A percentile compares a stretch with the other conserved stretches of the same genome.
These are phyloP conservation scores for Dryobota labecula DNA, from an alignment of 2,888 invertebrate species.

Conservation along the genomic window DNA sequence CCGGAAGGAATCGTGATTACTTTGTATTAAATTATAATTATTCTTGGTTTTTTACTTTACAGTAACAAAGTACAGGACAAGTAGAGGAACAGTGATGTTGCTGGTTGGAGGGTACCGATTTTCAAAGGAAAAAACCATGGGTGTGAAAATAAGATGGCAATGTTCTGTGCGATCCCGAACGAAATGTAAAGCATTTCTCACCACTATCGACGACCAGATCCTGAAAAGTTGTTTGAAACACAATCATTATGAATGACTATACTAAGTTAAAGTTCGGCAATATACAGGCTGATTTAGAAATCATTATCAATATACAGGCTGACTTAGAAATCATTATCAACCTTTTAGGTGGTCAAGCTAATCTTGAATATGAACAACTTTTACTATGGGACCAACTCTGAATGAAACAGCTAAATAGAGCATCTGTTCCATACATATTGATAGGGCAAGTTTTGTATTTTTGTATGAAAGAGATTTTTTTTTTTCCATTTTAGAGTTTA, in stretches of 20 bases:
- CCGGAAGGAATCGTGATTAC: neutral
- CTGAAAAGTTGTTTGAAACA: slow-evolving; percentile 57
- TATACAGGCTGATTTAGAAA: slow-evolving; percentile 5
- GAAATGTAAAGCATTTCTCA: slow-evolving; percentile 61
- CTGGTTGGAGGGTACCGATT: slow-evolving; percentile 63
- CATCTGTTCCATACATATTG: too few relatives aligned
- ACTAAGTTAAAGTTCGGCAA: too few relatives aligned
- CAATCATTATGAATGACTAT: slow-evolving; percentile 49
- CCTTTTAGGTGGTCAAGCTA: too few relatives aligned
- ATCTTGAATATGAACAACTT: neutral
- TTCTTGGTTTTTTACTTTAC: slow-evolving; percentile 21
- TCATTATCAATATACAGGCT: too few relatives aligned
- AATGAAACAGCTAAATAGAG: neutral
- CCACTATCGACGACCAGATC: slow-evolving; percentile 53
- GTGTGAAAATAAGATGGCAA: slow-evolving; percentile 71
- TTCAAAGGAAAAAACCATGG: slow-evolving; percentile 61
- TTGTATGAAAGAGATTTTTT: neutral
- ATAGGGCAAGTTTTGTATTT: neutral
- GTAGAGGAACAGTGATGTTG: slow-evolving; percentile 64
- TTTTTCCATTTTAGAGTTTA: neutral
- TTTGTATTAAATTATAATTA: neutral
- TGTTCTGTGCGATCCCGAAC: slow-evolving; percentile 73
- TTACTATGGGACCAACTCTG: neutral
- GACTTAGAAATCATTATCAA: too few relatives aligned
- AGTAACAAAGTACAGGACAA: slow-evolving; percentile 59